phyloP scores from a whole-genome alignment of 2,113 vertebrate species.

The Suncus etruscus region DNA sequence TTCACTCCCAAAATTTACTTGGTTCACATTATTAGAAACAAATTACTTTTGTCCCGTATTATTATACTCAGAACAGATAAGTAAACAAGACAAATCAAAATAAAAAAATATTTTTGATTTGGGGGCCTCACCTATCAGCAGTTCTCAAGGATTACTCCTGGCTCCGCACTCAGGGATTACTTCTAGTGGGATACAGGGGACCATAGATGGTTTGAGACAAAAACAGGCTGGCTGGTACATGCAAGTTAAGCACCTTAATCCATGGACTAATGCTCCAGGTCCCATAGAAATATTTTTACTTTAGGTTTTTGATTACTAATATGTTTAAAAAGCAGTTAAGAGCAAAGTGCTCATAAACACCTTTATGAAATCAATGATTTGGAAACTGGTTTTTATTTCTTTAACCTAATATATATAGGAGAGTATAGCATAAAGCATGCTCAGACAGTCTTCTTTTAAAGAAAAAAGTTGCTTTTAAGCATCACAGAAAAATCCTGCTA shows the following conservation, averaged over 20 bases:
- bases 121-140: no score
- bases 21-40: slow-evolving; percentile 36
- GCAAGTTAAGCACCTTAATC: no score
- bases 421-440: slow-evolving; percentile 43
- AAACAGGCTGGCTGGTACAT: no score
- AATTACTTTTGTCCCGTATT: slow-evolving; percentile 47
- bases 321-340: slow-evolving; percentile 66
- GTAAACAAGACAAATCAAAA: slow-evolving; percentile 38
- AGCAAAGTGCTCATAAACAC: slow-evolving; percentile 55
- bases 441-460: slow-evolving; percentile 68
- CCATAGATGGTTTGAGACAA: no score
- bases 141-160: no score
- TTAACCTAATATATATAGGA: not conserved
- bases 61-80: slow-evolving; percentile 54
- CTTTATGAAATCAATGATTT: slow-evolving; percentile 53
- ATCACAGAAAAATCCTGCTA: slow-evolving; percentile 38
- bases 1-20: slow-evolving; percentile 37
- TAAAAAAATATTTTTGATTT: no score
- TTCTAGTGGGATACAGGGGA: no score
- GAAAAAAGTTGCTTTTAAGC: slow-evolving; percentile 36
- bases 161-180: no score
- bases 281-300: not conserved
- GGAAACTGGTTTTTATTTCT: slow-evolving; percentile 35
- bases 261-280: no score
- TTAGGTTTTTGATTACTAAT: slow-evolving; percentile 43